Base-by-base conservation (phyloP, 2,888 invertebrate genomes). In the Drosophila suboccidentalis region DNA sequence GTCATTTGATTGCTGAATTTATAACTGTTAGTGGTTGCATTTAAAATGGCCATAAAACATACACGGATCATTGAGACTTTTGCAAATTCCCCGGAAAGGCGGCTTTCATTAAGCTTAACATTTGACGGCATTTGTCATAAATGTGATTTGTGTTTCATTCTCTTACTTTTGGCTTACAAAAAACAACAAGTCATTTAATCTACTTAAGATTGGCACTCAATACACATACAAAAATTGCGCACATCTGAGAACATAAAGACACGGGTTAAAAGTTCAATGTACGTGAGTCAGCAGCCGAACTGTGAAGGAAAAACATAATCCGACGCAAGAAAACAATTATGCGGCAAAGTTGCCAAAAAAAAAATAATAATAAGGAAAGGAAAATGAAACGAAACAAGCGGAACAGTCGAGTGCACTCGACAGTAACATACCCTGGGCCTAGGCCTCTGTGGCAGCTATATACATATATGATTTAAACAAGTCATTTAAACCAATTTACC, bases 181-280 rank as follows among this genome's bases (percentile, higher is more conserved):
- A 81, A 76, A 70, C 57, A 54, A 70, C 78, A 77, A 87, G 90
- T 89, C 86, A 87, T 87, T 87, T 85, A 82, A 82, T 77, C 88
- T 87, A 68, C 89, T 89, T 89, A 87, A 78, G 80, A 64, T 72
- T 66, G 71, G 63, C 69, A 83, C 80, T 72, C 71, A 71, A 49
- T 71, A 57, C 63, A 61, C 38, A 51, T 54, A 61, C 71, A 79
- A 34, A 29, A 32, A 49, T 26, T 34, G 22, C n/a, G 38, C 22
- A 55, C 13, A 59, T 63, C 43, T 64, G 51, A 26, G 57, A 44
- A 65, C 58, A 66, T 39, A 34, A 29, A 44, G 39, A 53, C 54
- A 53, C 68, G 88, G 82, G 88, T 87, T 80, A 85, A 85, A 75
- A 85, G 83, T 84, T 84, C 86, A 84, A 82, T 71, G 83, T 73